Evolutionary conservation across 2,797 vertebrate genomes (phyloP), one percentile per base, ranked within the genome.

Genomic region (Hyperoplus immaculatus): DNA sequence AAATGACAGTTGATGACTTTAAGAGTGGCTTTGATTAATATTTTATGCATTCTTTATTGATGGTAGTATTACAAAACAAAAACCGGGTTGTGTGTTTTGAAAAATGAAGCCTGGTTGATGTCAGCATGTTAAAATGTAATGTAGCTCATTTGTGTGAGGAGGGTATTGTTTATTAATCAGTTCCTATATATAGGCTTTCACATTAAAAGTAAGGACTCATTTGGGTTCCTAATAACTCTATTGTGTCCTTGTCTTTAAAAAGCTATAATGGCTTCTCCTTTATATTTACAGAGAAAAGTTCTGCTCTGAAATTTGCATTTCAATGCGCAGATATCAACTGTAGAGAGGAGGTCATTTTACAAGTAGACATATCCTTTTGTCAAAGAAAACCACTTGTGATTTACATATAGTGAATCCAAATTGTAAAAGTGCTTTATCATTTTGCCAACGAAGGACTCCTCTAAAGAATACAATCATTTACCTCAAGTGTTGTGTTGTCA

Each of bases 271-370:
- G 21, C 21, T 42, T 71, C 55, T 55, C n/a, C 15, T 55, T 47
- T 3, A 3, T 16, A 47, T 62, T 29, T 29, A 29, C 29, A 29
- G 29, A 29, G 8, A 57, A 55, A 62, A 8, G n/a, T 62, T 63
- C 2, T 66, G 29, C 43, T 57, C 2, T 57, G 42, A 78, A 83
- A 71, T 82, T 54, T 71, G 46, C 66, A 75, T 74, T 66, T 73
- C 42, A 74, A 49, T 51, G 38, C 46, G 61, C 54, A 62, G 38
- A 69, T 61, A 56, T 57, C 11, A 65, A 36, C 55, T 45, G 66
- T 46, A 75, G 68, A 78, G 47, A 72, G 21, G 11, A 69, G 21
- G 42, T 6, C 54, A 29, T 43, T n/a, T 64, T 68, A 7, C 42
- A 39, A 78, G 77, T 4, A 39, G 65, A 41, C 53, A 15, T 3